Conservation (phyloP, 2,888 invertebrate species). For the Chrysolina haemoptera region DNA sequence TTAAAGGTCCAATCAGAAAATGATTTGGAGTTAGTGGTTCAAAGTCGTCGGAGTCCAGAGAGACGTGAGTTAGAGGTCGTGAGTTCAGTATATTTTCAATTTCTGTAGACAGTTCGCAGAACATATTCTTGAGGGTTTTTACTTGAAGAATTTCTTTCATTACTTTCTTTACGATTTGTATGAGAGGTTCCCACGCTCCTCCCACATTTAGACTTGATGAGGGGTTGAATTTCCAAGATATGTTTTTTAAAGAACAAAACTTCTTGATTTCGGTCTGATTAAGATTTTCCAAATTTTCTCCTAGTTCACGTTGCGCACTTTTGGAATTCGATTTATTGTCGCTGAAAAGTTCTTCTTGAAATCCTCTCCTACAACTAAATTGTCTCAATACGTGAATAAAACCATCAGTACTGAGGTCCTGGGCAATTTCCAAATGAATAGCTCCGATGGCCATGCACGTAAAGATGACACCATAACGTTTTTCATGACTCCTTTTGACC, state of each 20-base stretch:
- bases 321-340: constrained; percentile 23
- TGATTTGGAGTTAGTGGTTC: constrained; percentile 16
- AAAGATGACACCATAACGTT: constrained; percentile 32
- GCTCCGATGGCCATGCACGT: constrained; percentile 30
- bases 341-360: constrained; percentile 51
- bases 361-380: constrained; percentile 30
- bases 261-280: constrained; percentile 18
- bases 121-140: constrained; percentile 27
- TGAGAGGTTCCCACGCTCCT: constrained; percentile 17
- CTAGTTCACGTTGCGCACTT: background rate
- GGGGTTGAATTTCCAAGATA: constrained; percentile 12
- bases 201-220: constrained; percentile 7
- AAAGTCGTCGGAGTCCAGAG: background rate
- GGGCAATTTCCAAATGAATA: constrained; percentile 33
- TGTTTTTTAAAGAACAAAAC: constrained; percentile 2
- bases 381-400: constrained; percentile 26
- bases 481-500: constrained; percentile 10
- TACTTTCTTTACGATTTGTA: background rate
- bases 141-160: constrained; percentile 3
- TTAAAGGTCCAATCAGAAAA: constrained; percentile 19
- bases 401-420: constrained; percentile 24
- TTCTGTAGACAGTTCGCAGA: constrained; percentile 25
- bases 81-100: constrained; percentile 21
- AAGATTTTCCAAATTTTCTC: background rate
- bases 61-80: constrained; percentile 12